phyloP scores from a whole-genome alignment of 2,888 invertebrate species.

The Leptinotarsa haldemani region DNA sequence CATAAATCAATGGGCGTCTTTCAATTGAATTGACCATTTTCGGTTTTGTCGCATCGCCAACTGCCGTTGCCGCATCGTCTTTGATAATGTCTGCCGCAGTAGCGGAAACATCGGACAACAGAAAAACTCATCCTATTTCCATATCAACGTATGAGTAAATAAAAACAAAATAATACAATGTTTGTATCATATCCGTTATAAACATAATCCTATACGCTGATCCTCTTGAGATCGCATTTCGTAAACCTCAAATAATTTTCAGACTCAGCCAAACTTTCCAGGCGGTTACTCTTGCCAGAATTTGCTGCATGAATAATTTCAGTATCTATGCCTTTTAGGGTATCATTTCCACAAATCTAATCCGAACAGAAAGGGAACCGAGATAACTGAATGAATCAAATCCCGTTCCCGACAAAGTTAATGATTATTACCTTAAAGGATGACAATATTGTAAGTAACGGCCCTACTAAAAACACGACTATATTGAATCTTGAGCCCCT shows the following conservation, averaged over 20 bases:
- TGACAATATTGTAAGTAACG: conserved; percentile 1
- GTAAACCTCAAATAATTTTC: neutral
- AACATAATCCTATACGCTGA: no score
- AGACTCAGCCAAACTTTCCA: neutral
- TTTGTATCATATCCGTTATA: no score
- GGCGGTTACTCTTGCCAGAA: neutral
- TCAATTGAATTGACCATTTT: no score
- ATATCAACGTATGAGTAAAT: no score
- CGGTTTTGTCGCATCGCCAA: no score
- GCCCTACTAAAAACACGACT: conserved; percentile 5
- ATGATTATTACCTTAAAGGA: conserved; percentile 2
- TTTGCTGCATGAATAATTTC: conserved; percentile 9
- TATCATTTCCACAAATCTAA: conserved; percentile 11
- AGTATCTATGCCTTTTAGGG: conserved; percentile 4
- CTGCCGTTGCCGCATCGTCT: no score
- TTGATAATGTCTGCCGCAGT: no score
- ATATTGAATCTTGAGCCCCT: conserved; percentile 4
- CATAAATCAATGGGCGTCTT: no score
- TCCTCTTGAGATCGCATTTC: no score
- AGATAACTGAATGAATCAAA: neutral
- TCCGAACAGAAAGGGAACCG: conserved; percentile 8
- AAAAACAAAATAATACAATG: no score
- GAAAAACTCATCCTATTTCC: no score
- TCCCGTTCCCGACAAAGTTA: neutral
- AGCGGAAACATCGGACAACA: no score